A percentile compares a stretch with the other conserved stretches of the same genome.
Evolutionary conservation across 2,888 invertebrate genomes (phyloP).

Genomic region (Polia nebulosa): DNA sequence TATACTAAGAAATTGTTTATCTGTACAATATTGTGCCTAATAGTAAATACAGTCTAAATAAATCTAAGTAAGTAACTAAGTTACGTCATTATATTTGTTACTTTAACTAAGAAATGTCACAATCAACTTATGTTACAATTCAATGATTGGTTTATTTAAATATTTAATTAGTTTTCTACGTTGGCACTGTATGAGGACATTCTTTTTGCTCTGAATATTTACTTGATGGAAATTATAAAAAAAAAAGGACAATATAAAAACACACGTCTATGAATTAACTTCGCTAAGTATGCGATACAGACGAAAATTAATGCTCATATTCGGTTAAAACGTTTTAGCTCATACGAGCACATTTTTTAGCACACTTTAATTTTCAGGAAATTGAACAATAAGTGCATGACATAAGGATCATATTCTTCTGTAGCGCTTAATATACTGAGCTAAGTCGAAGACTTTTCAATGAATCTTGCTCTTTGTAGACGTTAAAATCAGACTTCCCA

Average conservation of each 20-base stretch:
- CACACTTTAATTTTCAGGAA: background rate
- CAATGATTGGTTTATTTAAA: constrained; percentile 59
- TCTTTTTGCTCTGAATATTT: background rate
- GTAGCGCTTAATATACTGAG: background rate
- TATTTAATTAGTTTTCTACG: constrained; percentile 57
- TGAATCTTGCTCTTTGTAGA: background rate
- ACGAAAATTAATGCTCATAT: background rate
- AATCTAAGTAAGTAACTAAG: constrained; percentile 65
- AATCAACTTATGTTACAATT: constrained; percentile 67
- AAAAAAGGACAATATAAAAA: background rate
- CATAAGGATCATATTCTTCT: background rate
- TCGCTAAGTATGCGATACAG: background rate
- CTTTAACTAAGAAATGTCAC: constrained; percentile 61
- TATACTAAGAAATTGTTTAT: constrained; percentile 43
- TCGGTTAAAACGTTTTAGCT: background rate
- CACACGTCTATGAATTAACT: background rate
- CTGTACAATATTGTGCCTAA: constrained; percentile 66
- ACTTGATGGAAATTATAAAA: background rate
- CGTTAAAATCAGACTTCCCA: background rate
- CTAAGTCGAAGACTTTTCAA: background rate
- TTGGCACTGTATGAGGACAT: constrained; percentile 61
- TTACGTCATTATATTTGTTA: constrained; percentile 70
- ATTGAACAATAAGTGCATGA: background rate
- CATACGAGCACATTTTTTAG: background rate
- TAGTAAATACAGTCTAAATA: constrained; percentile 56